Base-by-base conservation (phyloP, 2,888 invertebrate species). In the Drosophila anomalata region DNA sequence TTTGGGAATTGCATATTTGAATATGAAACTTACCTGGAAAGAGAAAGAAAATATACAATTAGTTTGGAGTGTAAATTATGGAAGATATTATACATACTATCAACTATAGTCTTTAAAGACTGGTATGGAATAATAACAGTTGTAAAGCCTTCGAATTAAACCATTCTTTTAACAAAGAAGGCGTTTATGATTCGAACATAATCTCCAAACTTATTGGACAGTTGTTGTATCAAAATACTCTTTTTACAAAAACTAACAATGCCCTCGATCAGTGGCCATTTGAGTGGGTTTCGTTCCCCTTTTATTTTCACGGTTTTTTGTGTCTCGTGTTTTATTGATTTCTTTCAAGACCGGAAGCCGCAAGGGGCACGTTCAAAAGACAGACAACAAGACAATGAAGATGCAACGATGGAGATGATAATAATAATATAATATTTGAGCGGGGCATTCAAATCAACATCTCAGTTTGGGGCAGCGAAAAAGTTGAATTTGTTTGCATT, bases 261-360 rank as follows among this genome's bases (percentile, higher is more conserved):
- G 80, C 71, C 62, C 22, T 41, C 39, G 20, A 81, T 81, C 81
- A 84, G 80, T 81, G 76, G 76, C 63, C 63, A 84, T 76, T 78
- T 59, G 72, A 77, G 84, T 51, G 61, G 55, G 26, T 51, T 31
- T 22, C 26, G 67, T 54, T 70, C 42, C 59, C 39, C 47, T 51
- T 68, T 51, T 31, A 44, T 53, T 36, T 44, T 56, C 56, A 44
- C 47, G 26, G 56, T 29, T 20, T 41, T 63, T 56, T 55, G 22
- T 12, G 29, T 44, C 50, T 54, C 39, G 50, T 52, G 39, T 62
- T 70, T 73, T 70, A 77, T 84, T 78, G 85, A 76, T 87, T 87
- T 84, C 66, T 66, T 71, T 73, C 62, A 86, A 84, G 77, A 88
- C 83, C 83, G 83, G 83, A 84, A 84, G 83, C 88, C 77, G 55